phyloP scores from a whole-genome alignment of 2,888 invertebrate species.

The Griposia aprilina region DNA sequence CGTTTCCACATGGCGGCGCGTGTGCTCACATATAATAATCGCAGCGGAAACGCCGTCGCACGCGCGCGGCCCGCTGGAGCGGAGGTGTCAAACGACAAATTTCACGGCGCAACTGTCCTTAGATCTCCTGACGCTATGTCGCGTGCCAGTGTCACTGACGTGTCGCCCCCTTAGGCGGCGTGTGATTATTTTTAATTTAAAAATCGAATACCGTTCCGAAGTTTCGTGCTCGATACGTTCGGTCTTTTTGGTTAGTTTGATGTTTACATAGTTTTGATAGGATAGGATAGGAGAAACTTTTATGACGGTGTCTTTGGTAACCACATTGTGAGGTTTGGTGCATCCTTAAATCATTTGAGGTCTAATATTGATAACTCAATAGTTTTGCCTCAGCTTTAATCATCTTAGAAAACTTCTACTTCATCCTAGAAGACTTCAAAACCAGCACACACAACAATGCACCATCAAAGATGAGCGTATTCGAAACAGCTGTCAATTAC shows the following conservation, averaged over 20 bases:
- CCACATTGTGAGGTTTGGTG: neutral
- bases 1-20: slow-evolving; percentile 70
- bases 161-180: slow-evolving; percentile 67
- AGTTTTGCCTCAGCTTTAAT: neutral
- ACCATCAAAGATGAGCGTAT: slow-evolving; percentile 66
- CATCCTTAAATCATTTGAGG: neutral
- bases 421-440: too few species aligned
- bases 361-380: neutral
- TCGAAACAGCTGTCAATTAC: slow-evolving; percentile 79
- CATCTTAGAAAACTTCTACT: neutral
- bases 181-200: slow-evolving; percentile 65
- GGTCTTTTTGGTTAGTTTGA: neutral
- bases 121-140: slow-evolving; percentile 76
- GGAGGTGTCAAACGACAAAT: slow-evolving; percentile 85
- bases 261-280: slow-evolving; percentile 6
- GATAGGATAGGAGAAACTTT: slow-evolving; percentile 2
- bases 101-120: slow-evolving; percentile 79
- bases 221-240: slow-evolving; percentile 20
- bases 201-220: slow-evolving; percentile 41
- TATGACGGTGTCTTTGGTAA: neutral
- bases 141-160: slow-evolving; percentile 71
- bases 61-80: slow-evolving; percentile 76
- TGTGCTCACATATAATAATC: slow-evolving; percentile 76
- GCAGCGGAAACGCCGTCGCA: slow-evolving; percentile 77
- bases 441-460: neutral